Evolutionary conservation across 2,113 vertebrate genomes (phyloP).

Genomic region (Megaleporinus macrocephalus): DNA sequence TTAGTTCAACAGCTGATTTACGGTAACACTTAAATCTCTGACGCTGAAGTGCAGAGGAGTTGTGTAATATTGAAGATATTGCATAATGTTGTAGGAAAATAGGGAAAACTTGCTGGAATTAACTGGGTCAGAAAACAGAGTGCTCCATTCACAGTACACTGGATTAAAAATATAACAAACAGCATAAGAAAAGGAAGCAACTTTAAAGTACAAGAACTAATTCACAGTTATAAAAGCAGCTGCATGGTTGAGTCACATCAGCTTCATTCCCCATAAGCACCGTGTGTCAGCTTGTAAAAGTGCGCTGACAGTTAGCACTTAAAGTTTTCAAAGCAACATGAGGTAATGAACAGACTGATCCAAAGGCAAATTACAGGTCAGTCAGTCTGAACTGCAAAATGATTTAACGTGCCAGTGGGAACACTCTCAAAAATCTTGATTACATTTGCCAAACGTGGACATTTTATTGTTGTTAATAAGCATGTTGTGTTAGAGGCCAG

Average conservation of each 20-base stretch:
- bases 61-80: constrained; percentile 17
- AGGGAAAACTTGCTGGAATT: background rate
- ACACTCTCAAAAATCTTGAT: background rate
- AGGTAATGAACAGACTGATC: background rate
- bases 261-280: background rate
- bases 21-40: constrained; percentile 6
- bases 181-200: background rate
- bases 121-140: background rate
- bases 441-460: background rate
- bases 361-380: background rate
- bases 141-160: background rate
- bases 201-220: no score
- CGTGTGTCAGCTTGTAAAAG: no score
- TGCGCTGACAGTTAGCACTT: no score
- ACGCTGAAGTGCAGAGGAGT: background rate
- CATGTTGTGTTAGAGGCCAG: background rate
- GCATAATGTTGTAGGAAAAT: background rate
- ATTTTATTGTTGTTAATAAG: background rate
- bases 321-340: background rate
- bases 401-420: background rate
- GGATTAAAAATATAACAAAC: background rate
- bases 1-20: constrained; percentile 28
- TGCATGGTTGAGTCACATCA: no score
- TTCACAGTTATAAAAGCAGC: no score
- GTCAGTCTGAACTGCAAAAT: no score